Base-by-base conservation (phyloP, 2,113 vertebrate genomes). In the Corydoras maculifer region DNA sequence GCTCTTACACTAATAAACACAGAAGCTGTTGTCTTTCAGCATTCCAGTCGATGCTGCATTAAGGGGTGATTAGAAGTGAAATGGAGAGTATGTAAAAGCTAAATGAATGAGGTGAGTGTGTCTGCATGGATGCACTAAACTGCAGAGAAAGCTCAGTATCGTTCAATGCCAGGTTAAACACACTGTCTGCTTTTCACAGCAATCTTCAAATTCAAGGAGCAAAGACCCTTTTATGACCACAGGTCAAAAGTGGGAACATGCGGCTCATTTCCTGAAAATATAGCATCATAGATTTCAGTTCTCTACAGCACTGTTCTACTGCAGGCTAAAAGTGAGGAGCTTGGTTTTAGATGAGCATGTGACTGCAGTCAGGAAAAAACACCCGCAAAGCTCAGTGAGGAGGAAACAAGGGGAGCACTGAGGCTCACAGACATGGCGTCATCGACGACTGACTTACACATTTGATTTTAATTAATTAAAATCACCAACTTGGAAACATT, bases 81-180 rank as follows among this genome's bases (percentile, higher is more conserved):
- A 68, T 14, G 50, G 18, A 58, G 58, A 71, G 65, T 73, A 72
- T 63, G 69, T 75, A 50, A 65, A 55, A 65, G 61, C 63, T 66
- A 63, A 49, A 66, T 32, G 32, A 74, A 70, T 75, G 49, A 15
- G 0, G 14, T 3, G 58, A 30, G 64, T 32, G 64, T 54, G 3
- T 55, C 29, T 55, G 8, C 29, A 55, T 67, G 59, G 49, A 32
- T 51, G 32, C 43, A 49, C 35, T 64, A 30, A 69, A 31, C 35
- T 51, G 60, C 32, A 58, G 48, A 51, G 7, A 66, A 60, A 10
- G 18, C 43, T 14, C 50, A 15, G 51, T 12, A 29, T 66, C 57
- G 60, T 55, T 30, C 48, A 48, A 31, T 65, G 70, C 61, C 70
- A 73, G 58, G 10, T 43, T 74, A 63, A 69, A 74, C 62, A 72